Percentiles rank a stretch among this genome's conserved stretches.
phyloP scores from a whole-genome alignment of 2,888 invertebrate genomes.

The Congeria kusceri region DNA sequence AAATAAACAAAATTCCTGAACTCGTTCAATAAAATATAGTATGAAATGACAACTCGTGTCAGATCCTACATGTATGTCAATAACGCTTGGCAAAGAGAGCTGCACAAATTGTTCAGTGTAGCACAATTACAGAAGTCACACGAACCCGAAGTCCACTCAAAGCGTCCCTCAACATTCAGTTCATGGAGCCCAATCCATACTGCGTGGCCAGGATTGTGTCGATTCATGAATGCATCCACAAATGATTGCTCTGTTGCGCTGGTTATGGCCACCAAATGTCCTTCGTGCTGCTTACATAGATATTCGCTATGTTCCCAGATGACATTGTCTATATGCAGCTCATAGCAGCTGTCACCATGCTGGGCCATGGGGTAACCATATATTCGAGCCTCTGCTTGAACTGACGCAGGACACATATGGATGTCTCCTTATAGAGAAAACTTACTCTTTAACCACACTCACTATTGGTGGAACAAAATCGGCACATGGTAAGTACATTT shows the following conservation, averaged over 20 bases:
- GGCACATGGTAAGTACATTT: too few species aligned
- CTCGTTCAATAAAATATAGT: too few species aligned
- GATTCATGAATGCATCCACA: conserved; percentile 30
- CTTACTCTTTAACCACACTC: too few species aligned
- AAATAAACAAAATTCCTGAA: too few species aligned
- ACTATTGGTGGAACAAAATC: too few species aligned
- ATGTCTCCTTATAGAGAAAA: conserved; percentile 20
- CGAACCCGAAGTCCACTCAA: too few species aligned
- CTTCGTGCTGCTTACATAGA: conserved; percentile 22
- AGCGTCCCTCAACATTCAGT: conserved; percentile 20
- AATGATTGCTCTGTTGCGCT: conserved; percentile 37
- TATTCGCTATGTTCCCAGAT: conserved; percentile 41
- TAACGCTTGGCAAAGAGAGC: too few species aligned
- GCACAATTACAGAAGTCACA: too few species aligned
- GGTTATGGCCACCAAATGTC: conserved; percentile 41
- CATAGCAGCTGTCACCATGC: conserved; percentile 39
- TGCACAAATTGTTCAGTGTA: too few species aligned
- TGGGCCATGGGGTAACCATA: conserved; percentile 27
- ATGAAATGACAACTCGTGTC: too few species aligned
- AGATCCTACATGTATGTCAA: too few species aligned
- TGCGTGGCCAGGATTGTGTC: conserved; percentile 26
- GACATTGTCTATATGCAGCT: conserved; percentile 14
- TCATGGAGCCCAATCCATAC: conserved; percentile 56
- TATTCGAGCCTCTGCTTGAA: neutral
- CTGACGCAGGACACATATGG: conserved; percentile 1